phyloP scores from a whole-genome alignment of 2,888 invertebrate genomes.

The Iselma pallidipennis region DNA sequence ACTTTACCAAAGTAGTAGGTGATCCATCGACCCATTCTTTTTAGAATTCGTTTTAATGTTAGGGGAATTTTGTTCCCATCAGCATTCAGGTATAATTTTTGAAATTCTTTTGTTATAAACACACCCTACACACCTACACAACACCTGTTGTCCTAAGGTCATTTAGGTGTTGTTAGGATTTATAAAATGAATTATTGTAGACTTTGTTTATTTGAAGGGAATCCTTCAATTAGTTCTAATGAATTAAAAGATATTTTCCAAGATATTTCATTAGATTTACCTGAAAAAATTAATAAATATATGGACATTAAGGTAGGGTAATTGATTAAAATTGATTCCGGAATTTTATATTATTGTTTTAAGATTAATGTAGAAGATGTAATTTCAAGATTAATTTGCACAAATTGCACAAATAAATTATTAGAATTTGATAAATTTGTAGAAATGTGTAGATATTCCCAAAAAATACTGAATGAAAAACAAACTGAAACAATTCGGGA shows the following conservation, averaged over 20 bases:
- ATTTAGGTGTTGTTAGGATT: too few species aligned
- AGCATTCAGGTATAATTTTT: too few species aligned
- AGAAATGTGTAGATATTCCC: conserved; percentile 26
- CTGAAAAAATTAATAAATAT: conserved; percentile 25
- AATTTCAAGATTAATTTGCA: conserved; percentile 31
- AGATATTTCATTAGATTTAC: neutral
- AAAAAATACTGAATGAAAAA: conserved; percentile 21
- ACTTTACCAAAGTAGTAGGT: too few species aligned
- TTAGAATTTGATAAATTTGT: conserved; percentile 30
- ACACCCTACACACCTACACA: too few species aligned
- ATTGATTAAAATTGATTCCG: conserved; percentile 5
- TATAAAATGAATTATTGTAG: conserved; percentile 14
- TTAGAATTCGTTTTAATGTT: too few species aligned
- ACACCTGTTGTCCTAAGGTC: neutral
- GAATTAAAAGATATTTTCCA: neutral
- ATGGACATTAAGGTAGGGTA: conserved; percentile 28
- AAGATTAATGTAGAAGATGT: conserved; percentile 30
- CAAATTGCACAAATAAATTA: conserved; percentile 30
- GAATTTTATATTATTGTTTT: conserved; percentile 12
- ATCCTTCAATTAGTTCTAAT: neutral
- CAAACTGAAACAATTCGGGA: too few species aligned
- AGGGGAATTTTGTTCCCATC: too few species aligned
- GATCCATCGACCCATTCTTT: too few species aligned
- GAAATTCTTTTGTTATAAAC: too few species aligned
- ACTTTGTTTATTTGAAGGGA: conserved; percentile 21